Evolutionary conservation across 2,113 vertebrate species (phyloP).

Genomic region (Phasianus colchicus): DNA sequence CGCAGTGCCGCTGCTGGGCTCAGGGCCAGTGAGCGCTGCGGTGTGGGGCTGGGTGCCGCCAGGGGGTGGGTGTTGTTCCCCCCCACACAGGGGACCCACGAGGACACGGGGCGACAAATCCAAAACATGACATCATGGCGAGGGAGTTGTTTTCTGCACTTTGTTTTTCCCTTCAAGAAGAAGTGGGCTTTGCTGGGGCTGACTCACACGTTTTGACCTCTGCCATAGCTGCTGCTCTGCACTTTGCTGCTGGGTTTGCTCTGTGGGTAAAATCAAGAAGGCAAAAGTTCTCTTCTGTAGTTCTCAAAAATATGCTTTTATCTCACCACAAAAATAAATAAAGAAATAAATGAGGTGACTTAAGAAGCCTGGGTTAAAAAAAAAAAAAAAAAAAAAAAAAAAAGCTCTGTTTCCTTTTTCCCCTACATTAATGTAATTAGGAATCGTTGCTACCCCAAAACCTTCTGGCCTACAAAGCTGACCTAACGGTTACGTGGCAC

Average conservation of each 20-base stretch:
- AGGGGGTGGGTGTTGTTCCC: too few relatives aligned
- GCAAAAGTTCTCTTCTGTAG: neutral
- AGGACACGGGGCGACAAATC: neutral
- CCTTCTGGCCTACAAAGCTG: neutral
- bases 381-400: neutral
- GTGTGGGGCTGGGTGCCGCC: too few relatives aligned
- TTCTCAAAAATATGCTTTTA: conserved; percentile 27
- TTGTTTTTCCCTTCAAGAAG: conserved; percentile 8
- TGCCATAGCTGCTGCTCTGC: neutral
- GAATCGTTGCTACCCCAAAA: neutral
- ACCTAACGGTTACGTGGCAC: accelerated
- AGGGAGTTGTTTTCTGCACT: conserved; percentile 19
- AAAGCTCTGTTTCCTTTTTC: neutral
- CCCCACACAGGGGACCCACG: accelerated
- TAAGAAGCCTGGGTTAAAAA: neutral
- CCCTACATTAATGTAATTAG: neutral
- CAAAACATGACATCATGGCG: accelerated
- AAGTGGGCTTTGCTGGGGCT: neutral
- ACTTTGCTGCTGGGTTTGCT: neutral
- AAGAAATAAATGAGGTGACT: neutral
- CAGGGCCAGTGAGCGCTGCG: accelerated
- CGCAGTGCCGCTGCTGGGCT: neutral
- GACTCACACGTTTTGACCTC: neutral
- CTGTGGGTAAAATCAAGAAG: neutral
- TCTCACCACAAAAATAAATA: conserved; percentile 20